Percentiles rank a stretch among this genome's conserved stretches.
phyloP scores from a whole-genome alignment of 2,797 vertebrate species.

The Pseudochromis fuscus region DNA sequence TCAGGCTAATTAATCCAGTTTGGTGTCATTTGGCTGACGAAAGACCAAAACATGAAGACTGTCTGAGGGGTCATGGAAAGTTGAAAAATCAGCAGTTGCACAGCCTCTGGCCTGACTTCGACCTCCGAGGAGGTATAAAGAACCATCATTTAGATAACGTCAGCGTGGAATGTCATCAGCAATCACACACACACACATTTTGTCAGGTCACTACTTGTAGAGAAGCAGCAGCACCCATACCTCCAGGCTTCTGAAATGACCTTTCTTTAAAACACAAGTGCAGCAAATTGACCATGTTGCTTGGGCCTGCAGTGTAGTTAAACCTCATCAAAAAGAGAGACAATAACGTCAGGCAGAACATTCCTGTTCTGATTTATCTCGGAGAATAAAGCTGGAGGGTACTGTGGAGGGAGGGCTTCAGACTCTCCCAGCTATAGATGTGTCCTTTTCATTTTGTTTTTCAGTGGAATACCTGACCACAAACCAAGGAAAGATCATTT shows the following conservation, averaged over 20 bases:
- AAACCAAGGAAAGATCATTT: slow-evolving; percentile 30
- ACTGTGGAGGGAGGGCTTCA: background rate
- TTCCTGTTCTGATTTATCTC: slow-evolving; percentile 72
- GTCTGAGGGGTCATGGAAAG: slow-evolving; percentile 35
- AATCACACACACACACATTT: background rate
- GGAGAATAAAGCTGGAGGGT: slow-evolving; percentile 38
- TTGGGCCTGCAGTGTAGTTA: slow-evolving; percentile 33
- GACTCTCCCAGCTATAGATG: slow-evolving; percentile 9
- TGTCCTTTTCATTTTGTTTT: slow-evolving; percentile 47
- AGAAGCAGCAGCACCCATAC: background rate
- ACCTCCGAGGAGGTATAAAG: slow-evolving; percentile 10
- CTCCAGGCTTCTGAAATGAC: background rate
- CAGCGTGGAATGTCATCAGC: background rate
- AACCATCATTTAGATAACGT: slow-evolving; percentile 21
- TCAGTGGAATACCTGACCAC: slow-evolving; percentile 47
- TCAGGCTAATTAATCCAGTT: slow-evolving; percentile 49
- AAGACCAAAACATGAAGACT: slow-evolving; percentile 29
- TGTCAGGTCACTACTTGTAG: background rate
- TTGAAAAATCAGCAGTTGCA: slow-evolving; percentile 23
- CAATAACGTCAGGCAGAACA: slow-evolving; percentile 56
- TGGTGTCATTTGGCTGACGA: slow-evolving; percentile 43
- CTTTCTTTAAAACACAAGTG: slow-evolving; percentile 16
- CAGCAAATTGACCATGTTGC: slow-evolving; percentile 32
- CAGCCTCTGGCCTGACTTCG: background rate
- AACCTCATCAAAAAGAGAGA: slow-evolving; percentile 54